Conservation (phyloP, 2,113 vertebrate species). For the Lepisosteus osseus region DNA sequence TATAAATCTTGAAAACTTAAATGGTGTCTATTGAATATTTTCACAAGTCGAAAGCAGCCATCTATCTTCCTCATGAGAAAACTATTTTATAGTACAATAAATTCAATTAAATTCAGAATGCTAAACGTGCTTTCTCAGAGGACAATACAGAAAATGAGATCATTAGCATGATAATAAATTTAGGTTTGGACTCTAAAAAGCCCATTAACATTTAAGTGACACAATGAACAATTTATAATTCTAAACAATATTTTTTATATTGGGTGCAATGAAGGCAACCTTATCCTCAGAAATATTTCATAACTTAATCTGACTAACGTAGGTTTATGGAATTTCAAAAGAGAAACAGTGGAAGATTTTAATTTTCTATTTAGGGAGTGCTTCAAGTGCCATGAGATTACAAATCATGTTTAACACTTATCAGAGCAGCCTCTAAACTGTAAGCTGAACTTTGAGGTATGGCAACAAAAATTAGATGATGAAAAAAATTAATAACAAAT, state of each 20-base stretch:
- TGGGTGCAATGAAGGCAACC: no score
- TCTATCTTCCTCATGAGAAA: conserved; percentile 17
- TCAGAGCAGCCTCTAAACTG: no score
- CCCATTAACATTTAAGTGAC: conserved; percentile 25
- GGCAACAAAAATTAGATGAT: no score
- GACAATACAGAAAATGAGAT: conserved; percentile 23
- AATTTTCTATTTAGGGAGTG: no score
- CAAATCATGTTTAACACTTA: no score
- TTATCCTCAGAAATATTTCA: conserved; percentile 8
- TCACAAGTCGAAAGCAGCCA: conserved; percentile 8
- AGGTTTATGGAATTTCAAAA: background rate
- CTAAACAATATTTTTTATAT: no score
- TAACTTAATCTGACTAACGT: background rate
- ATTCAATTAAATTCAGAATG: conserved; percentile 23
- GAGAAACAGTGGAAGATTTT: no score
- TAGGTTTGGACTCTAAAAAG: conserved; percentile 16
- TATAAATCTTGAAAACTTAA: conserved; percentile 3
- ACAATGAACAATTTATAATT: conserved; percentile 18
- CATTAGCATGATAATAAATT: conserved; percentile 24
- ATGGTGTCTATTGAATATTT: conserved; percentile 11
- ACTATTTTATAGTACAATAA: conserved; percentile 25
- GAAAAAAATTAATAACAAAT: no score
- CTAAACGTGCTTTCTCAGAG: conserved; percentile 23
- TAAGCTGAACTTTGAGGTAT: no score
- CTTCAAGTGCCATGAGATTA: no score